Conservation (phyloP, 1,140 invertebrate genomes). For the Argopecten irradians region DNA sequence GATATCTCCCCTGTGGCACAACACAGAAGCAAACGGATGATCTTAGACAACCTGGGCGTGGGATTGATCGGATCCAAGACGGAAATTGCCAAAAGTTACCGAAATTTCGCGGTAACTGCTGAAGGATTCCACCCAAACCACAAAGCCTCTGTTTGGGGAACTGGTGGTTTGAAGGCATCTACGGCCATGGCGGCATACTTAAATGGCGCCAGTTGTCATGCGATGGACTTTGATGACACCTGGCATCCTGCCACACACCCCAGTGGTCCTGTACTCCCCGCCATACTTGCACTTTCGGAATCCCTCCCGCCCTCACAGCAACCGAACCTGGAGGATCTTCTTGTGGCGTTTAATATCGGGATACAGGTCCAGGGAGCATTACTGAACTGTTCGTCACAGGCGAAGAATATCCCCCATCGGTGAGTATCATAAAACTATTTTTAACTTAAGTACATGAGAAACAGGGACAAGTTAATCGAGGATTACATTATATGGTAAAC, state of each 20-base stretch:
- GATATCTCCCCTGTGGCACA: constrained; percentile 57
- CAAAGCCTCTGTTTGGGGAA: constrained; percentile 60
- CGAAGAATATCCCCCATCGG: constrained; percentile 65
- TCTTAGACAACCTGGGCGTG: constrained; percentile 66
- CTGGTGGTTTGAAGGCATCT: constrained; percentile 45
- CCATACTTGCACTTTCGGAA: constrained; percentile 63
- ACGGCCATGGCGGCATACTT: constrained; percentile 62
- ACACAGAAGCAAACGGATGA: constrained; percentile 65
- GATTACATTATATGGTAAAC: no score
- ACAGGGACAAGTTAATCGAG: no score
- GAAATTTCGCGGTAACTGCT: constrained; percentile 32
- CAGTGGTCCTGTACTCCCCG: constrained; percentile 66
- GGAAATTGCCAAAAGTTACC: constrained; percentile 55
- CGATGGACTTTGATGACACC: constrained; percentile 72
- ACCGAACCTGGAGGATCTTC: constrained; percentile 54
- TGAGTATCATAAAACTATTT: constrained; percentile 25
- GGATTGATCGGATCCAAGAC: constrained; percentile 65
- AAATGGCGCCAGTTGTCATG: constrained; percentile 65
- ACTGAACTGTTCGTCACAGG: constrained; percentile 59
- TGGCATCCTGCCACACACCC: constrained; percentile 70
- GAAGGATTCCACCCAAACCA: neutral
- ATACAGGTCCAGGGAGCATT: constrained; percentile 66
- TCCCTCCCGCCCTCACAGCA: constrained; percentile 47
- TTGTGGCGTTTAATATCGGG: constrained; percentile 68
- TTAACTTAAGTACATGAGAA: no score